Evolutionary conservation across 2,797 vertebrate species (phyloP).

Genomic region (Neosalanx taihuensis): DNA sequence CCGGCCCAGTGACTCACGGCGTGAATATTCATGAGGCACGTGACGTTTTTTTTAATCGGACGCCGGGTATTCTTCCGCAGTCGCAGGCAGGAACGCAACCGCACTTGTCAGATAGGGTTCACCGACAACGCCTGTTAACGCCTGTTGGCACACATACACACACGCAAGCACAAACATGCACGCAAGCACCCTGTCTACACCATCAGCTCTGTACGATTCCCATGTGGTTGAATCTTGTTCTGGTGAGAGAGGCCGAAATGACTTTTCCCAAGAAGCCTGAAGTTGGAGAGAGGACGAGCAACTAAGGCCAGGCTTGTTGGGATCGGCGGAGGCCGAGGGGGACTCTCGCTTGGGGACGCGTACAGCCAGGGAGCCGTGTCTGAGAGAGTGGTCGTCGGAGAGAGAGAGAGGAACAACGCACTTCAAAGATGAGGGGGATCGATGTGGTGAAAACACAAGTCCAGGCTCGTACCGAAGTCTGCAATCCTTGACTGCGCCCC

Average conservation of each 20-base stretch:
- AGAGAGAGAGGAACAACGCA: not conserved
- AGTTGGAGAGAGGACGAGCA: not conserved
- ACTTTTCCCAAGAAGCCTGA: not conserved
- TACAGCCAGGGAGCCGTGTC: not conserved
- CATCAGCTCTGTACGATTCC: not conserved
- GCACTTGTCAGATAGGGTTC: not conserved
- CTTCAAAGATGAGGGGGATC: no score
- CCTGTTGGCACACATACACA: not conserved
- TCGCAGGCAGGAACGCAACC: conserved; percentile 7
- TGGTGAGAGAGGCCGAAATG: not conserved
- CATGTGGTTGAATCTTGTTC: not conserved
- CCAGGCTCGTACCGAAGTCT: no score
- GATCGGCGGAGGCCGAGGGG: not conserved
- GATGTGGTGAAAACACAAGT: no score
- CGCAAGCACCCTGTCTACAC: not conserved
- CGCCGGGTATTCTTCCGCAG: not conserved
- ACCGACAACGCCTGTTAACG: not conserved
- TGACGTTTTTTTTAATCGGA: conserved; percentile 24
- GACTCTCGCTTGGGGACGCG: no score
- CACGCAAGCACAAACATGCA: not conserved
- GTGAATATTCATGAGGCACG: conserved; percentile 42
- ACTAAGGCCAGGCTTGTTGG: not conserved
- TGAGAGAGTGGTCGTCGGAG: not conserved
- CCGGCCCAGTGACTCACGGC: conserved; percentile 21
- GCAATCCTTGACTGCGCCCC: no score